phyloP scores from a whole-genome alignment of 2,797 vertebrate species.

The Siniperca scherzeri region DNA sequence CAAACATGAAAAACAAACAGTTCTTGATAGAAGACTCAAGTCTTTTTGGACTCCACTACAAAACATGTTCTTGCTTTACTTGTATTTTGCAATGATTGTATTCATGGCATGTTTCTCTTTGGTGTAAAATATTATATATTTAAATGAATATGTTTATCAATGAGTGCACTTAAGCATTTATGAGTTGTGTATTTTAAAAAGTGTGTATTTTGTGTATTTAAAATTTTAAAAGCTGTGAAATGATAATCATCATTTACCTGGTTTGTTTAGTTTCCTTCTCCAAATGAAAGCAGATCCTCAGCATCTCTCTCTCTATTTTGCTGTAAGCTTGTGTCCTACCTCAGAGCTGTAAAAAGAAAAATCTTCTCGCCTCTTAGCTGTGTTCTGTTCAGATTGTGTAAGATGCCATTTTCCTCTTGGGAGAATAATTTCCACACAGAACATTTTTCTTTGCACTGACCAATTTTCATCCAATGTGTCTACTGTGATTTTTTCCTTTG shows the following conservation, averaged over 20 bases:
- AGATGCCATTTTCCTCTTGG: slow-evolving; percentile 42
- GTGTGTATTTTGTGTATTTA: slow-evolving; percentile 53
- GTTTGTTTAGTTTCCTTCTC: slow-evolving; percentile 8
- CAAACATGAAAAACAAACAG: background rate
- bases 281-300: slow-evolving; percentile 13
- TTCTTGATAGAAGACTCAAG: background rate
- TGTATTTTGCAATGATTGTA: slow-evolving; percentile 58
- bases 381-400: slow-evolving; percentile 43
- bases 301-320: slow-evolving; percentile 27
- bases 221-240: slow-evolving; percentile 54
- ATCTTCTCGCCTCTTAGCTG: slow-evolving; percentile 16
- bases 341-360: slow-evolving; percentile 61
- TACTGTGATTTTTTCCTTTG: slow-evolving; percentile 28
- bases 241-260: slow-evolving; percentile 18
- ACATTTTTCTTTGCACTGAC: slow-evolving; percentile 16
- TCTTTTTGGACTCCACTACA: background rate
- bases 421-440: slow-evolving; percentile 17
- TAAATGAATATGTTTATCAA: slow-evolving; percentile 57
- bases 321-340: slow-evolving; percentile 69
- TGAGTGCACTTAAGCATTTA: slow-evolving; percentile 49
- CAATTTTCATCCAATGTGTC: slow-evolving; percentile 28
- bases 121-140: slow-evolving; percentile 58
- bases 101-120: slow-evolving; percentile 72
- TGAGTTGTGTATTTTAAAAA: slow-evolving; percentile 54
- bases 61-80: slow-evolving; percentile 46